phyloP scores from a whole-genome alignment of 2,888 invertebrate species.

The Philereme vetulata region DNA sequence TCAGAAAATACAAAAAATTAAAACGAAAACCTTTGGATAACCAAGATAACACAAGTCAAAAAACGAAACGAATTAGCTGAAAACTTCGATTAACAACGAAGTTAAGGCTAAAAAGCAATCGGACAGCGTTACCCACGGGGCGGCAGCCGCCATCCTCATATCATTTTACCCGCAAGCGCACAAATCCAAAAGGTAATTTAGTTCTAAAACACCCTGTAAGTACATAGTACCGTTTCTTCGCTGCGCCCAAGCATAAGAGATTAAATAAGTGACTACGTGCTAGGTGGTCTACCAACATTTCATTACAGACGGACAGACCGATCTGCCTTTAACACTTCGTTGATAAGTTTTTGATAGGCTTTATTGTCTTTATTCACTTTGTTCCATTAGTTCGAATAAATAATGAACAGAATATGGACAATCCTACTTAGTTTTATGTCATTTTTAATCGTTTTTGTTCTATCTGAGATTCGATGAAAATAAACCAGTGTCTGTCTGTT shows the following conservation, averaged over 20 bases:
- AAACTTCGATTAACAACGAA: too few species aligned
- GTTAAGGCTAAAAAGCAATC: too few species aligned
- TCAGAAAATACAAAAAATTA: too few species aligned
- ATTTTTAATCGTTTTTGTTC: slow-evolving; percentile 11
- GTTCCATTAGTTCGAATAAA: slow-evolving; percentile 60
- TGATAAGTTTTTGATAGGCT: slow-evolving; percentile 63
- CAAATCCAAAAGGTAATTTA: neutral
- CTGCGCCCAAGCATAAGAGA: slow-evolving; percentile 12
- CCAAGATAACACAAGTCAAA: too few species aligned
- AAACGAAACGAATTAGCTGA: too few species aligned
- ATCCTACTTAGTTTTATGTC: slow-evolving; percentile 47
- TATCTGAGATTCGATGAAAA: slow-evolving; percentile 5
- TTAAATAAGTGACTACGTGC: slow-evolving; percentile 13
- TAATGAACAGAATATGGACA: slow-evolving; percentile 52
- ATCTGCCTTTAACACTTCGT: slow-evolving; percentile 45
- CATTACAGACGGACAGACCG: slow-evolving; percentile 56
- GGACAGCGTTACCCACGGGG: too few species aligned
- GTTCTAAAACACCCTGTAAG: slow-evolving; percentile 15
- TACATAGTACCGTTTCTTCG: slow-evolving; percentile 18
- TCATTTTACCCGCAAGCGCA: too few species aligned
- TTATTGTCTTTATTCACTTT: slow-evolving; percentile 47
- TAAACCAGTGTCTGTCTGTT: neutral
- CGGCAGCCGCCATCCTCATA: too few species aligned
- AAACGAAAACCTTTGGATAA: too few species aligned
- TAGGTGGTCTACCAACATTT: slow-evolving; percentile 69